phyloP scores from a whole-genome alignment of 2,888 invertebrate species.

The Trachelus iudaicus region DNA sequence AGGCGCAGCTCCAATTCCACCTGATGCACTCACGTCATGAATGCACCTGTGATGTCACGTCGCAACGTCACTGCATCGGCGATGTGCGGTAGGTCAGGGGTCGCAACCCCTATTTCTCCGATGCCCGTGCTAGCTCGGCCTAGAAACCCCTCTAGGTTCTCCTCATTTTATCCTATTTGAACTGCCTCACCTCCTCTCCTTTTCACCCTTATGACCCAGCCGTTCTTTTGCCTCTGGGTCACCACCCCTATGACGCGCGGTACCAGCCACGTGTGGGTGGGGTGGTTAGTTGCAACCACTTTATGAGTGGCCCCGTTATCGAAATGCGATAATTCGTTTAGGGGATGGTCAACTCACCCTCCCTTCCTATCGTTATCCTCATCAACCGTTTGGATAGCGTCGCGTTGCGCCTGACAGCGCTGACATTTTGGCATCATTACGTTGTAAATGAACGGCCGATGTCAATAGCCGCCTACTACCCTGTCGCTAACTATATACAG shows the following conservation, averaged over 20 bases:
- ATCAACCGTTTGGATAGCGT: background rate
- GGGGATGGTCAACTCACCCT: slow-evolving; percentile 34
- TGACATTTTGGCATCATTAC: slow-evolving; percentile 50
- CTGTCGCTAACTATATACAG: background rate
- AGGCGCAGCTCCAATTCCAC: background rate
- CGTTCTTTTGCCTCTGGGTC: background rate
- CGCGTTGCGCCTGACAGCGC: slow-evolving; percentile 36
- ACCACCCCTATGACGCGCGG: background rate
- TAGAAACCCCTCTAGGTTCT: background rate
- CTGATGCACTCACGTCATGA: background rate
- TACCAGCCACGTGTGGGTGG: background rate
- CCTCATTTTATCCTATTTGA: background rate
- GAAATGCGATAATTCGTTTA: slow-evolving; percentile 53
- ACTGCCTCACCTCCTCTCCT: background rate
- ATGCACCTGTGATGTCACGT: slow-evolving; percentile 64
- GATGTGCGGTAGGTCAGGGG: slow-evolving; percentile 63
- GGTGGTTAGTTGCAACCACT: slow-evolving; percentile 16
- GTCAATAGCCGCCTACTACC: background rate
- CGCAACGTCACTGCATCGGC: slow-evolving; percentile 65
- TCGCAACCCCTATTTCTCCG: slow-evolving; percentile 14
- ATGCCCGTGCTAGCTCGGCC: background rate
- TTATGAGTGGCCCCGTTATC: slow-evolving; percentile 47
- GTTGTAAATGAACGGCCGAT: background rate
- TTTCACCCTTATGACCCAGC: background rate
- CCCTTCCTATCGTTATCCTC: slow-evolving; percentile 9